phyloP scores from a whole-genome alignment of 2,797 vertebrate genomes.

The Hafferia zeledoni region DNA sequence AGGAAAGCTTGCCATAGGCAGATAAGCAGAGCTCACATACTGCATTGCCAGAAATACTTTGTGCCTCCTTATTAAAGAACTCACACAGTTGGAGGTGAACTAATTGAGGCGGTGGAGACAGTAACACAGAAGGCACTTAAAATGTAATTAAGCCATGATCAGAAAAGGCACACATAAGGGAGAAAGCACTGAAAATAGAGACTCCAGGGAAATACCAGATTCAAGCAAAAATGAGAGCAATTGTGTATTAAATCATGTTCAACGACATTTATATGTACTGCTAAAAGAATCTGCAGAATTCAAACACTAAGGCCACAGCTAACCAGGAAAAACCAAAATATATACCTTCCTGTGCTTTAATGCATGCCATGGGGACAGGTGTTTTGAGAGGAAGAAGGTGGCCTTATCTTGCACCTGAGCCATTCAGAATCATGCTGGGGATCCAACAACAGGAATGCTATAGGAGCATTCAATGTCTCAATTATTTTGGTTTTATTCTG shows the following conservation, averaged over 20 bases:
- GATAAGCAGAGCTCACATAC: slow-evolving; percentile 64
- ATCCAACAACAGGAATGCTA: background rate
- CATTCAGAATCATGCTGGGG: background rate
- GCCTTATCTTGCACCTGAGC: background rate
- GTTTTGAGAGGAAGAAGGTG: background rate
- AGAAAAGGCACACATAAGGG: slow-evolving; percentile 34
- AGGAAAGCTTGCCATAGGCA: slow-evolving; percentile 65
- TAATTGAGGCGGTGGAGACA: slow-evolving; percentile 70
- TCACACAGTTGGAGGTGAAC: slow-evolving; percentile 63
- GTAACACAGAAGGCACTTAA: slow-evolving; percentile 66
- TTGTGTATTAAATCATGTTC: background rate
- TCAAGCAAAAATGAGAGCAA: slow-evolving; percentile 29
- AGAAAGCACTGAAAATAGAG: slow-evolving; percentile 27
- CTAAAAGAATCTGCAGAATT: background rate
- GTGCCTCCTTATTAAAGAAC: slow-evolving; percentile 67
- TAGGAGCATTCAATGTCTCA: background rate
- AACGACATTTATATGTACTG: background rate
- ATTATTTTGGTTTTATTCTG: background rate
- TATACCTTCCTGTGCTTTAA: background rate
- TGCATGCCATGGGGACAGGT: fast-evolving
- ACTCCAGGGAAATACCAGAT: slow-evolving; percentile 44
- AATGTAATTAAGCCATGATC: slow-evolving; percentile 62
- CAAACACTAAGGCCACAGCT: background rate
- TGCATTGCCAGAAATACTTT: slow-evolving; percentile 60
- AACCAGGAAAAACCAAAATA: background rate